Conservation (phyloP, 2,888 invertebrate species). For the Diplolepis rosae region DNA sequence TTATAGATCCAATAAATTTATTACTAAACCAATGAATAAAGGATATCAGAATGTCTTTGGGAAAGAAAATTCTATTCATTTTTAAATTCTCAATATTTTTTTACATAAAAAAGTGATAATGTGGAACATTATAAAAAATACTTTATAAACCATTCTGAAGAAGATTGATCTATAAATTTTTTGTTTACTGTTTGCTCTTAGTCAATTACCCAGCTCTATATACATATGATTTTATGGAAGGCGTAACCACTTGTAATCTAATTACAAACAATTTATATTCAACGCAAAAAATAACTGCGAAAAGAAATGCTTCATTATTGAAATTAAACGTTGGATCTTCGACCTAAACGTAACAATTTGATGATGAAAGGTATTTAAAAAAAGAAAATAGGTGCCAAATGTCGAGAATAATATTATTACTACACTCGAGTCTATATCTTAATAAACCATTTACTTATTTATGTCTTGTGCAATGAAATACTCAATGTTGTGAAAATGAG, state of each 20-base stretch:
- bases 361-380: neutral
- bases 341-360: neutral
- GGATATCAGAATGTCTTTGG: no score
- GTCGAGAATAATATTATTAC: neutral
- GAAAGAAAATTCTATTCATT: no score
- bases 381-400: neutral
- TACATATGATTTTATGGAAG: neutral
- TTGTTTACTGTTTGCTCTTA: no score
- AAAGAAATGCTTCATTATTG: neutral
- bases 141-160: no score
- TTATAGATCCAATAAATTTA: no score
- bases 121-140: no score
- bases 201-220: neutral
- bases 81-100: no score
- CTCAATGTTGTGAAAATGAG: no score
- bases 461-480: no score
- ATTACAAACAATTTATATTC: slow-evolving; percentile 2
- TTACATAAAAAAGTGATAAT: no score
- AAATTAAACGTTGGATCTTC: neutral
- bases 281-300: neutral
- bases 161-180: no score
- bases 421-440: neutral
- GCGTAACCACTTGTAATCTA: slow-evolving; percentile 20
- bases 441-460: neutral
- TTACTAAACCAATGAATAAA: no score